Percentiles rank a stretch among this genome's conserved stretches.
Conservation (phyloP, 2,797 vertebrate species). For the Lophotriccus pileatus region DNA sequence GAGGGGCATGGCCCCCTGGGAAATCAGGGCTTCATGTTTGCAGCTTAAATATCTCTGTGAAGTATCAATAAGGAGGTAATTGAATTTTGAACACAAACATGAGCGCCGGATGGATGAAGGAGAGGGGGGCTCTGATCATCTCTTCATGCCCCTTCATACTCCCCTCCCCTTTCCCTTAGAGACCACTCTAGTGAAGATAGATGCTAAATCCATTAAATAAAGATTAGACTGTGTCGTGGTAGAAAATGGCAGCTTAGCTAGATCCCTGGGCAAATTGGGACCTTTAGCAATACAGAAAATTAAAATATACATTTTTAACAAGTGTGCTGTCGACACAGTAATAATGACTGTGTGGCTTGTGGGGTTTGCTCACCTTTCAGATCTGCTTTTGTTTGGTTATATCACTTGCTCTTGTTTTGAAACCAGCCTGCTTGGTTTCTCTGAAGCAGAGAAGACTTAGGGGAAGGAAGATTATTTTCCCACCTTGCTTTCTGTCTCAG, state of each 20-base stretch:
- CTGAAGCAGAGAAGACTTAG: conserved; percentile 56
- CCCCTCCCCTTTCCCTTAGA: conserved; percentile 81
- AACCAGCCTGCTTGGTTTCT: conserved; percentile 56
- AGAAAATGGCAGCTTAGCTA: conserved; percentile 83
- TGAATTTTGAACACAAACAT: conserved; percentile 99
- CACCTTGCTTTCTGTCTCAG: conserved; percentile 41
- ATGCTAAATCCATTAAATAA: conserved; percentile 99
- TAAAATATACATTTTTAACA: conserved; percentile 87
- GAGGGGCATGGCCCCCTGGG: conserved; percentile 97
- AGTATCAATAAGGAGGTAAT: conserved; percentile 99
- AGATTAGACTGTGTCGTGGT: conserved; percentile 89
- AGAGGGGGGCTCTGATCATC: conserved; percentile 81
- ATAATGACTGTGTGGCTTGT: conserved; percentile 65
- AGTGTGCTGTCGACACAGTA: conserved; percentile 70
- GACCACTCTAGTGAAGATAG: conserved; percentile 91
- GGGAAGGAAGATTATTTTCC: background rate
- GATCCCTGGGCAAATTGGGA: conserved; percentile 79
- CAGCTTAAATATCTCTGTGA: conserved; percentile 99
- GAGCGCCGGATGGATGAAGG: conserved; percentile 93
- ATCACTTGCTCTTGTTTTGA: conserved; percentile 72
- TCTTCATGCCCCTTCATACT: conserved; percentile 81
- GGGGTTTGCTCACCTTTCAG: conserved; percentile 72
- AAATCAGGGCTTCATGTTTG: conserved; percentile 99
- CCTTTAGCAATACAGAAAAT: conserved; percentile 81
- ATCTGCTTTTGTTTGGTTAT: conserved; percentile 71